Percentiles rank a stretch among this genome's conserved stretches.
phyloP scores from a whole-genome alignment of 2,113 vertebrate species.

The Gracilinanus agilis region DNA sequence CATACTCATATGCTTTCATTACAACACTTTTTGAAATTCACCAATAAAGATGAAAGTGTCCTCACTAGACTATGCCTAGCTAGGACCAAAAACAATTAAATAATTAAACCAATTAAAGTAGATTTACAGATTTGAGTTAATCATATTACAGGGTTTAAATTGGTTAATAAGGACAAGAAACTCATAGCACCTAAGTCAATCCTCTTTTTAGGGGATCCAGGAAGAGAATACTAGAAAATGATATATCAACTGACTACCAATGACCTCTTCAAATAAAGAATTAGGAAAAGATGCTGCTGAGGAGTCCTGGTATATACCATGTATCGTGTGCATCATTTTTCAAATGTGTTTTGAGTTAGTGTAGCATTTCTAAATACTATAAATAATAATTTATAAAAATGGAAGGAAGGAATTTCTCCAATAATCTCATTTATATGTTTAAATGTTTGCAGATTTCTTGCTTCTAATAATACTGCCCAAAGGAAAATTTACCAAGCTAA shows the following conservation, averaged over 20 bases:
- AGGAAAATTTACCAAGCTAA: not conserved
- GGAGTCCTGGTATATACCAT: slow-evolving; percentile 7
- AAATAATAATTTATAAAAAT: slow-evolving; percentile 58
- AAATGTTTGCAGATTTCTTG: slow-evolving; percentile 69
- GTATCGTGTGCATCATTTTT: not conserved
- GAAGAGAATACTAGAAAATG: not conserved
- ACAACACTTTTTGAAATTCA: not conserved
- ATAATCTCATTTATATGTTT: slow-evolving; percentile 66
- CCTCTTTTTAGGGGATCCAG: not conserved
- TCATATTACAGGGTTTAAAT: not conserved
- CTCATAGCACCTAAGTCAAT: not conserved
- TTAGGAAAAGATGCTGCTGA: slow-evolving; percentile 33
- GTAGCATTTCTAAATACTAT: not conserved
- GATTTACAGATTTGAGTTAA: not conserved
- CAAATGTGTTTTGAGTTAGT: slow-evolving; percentile 62
- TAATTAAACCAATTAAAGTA: not conserved
- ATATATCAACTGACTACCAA: not conserved
- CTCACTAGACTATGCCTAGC: not conserved
- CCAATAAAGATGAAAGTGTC: not conserved
- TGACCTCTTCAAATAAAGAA: slow-evolving; percentile 37
- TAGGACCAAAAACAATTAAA: not conserved
- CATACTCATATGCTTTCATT: not conserved
- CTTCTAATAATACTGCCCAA: slow-evolving; percentile 49
- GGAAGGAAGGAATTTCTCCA: slow-evolving; percentile 56
- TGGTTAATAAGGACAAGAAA: not conserved